phyloP scores from a whole-genome alignment of 2,888 invertebrate genomes.

The Heliconius erato region DNA sequence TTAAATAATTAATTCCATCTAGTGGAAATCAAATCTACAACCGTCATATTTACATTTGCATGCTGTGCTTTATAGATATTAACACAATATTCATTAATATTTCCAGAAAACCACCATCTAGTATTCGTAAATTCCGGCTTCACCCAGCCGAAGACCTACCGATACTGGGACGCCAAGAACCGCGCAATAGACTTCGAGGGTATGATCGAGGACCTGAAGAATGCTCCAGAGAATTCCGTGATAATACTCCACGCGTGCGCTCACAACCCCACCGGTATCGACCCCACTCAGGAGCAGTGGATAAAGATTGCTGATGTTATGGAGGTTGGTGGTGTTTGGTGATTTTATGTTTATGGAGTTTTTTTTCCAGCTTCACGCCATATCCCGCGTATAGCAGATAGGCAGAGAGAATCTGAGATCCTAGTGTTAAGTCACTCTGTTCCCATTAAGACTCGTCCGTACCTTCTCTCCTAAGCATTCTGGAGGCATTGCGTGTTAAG shows the following conservation, averaged over 20 bases:
- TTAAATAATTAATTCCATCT: not conserved
- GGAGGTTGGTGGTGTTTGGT: constrained; percentile 77
- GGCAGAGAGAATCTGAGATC: too few species aligned
- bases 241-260: constrained; percentile 98
- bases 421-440: not conserved
- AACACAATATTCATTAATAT: not conserved
- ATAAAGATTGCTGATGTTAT: constrained; percentile 93
- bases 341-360: not conserved
- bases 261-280: constrained; percentile 99
- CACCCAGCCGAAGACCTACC: constrained; percentile 91
- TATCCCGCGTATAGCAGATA: too few species aligned
- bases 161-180: constrained; percentile 95
- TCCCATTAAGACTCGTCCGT: too few species aligned
- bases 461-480: too few species aligned
- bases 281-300: constrained; percentile 98
- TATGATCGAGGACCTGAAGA: constrained; percentile 90
- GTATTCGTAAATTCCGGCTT: constrained; percentile 95
- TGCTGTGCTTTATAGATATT: not conserved
- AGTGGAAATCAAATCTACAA: not conserved
- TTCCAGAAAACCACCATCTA: constrained; percentile 95
- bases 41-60: not conserved
- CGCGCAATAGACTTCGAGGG: constrained; percentile 91
- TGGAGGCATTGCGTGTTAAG: too few species aligned
- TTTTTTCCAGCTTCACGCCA: not conserved
- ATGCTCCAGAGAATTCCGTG: constrained; percentile 93